Evolutionary conservation across 1,140 invertebrate genomes (phyloP), one percentile per base, ranked within the genome.

Genomic region (Cepaea nemoralis): DNA sequence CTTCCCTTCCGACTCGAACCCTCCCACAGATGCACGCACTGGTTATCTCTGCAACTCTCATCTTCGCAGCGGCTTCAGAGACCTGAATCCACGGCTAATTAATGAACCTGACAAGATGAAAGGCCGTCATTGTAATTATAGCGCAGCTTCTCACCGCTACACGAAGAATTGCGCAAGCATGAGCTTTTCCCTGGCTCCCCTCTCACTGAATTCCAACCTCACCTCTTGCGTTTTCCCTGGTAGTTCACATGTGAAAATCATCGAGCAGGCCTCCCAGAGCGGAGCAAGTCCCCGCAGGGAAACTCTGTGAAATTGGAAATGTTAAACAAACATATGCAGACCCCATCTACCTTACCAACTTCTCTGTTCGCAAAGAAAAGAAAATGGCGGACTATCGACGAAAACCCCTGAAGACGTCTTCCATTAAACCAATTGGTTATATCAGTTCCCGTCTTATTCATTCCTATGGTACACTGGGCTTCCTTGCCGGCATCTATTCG

Each of bases 91-190:
- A 31, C 27, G 5, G n/a, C 27, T 63, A 63, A 63, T 63, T 63
- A 63, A 63, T 63, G 59, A 63, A 63, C 33, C n/a, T 31, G 27
- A 16, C 59, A 63, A 63, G 59, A 63, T 63, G 59, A 63, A 63
- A 63, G 59, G 3, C 1, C 27, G 0, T 10, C 22, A 12, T 10
- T 6, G 10, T 6, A 19, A 8, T 14, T 14, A 14, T 31, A 63
- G 19, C 8, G 27, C n/a, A 16, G 8, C 12, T 2, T 31, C 33
- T 63, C 16, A 0, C 27, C 59, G 59, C 59, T 63, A 63, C 6
- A 16, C 59, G 0, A 3, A 31, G 22, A 5, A n/a, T 27, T 8
- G 27, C 12, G 59, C 3, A 3, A 63, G n/a, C 27, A 63, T 6
- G 59, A 31, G 33, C 59, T 16, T 45, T 16, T 55, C 50, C 50